Evolutionary conservation across 2,113 vertebrate genomes (phyloP).

Genomic region (Triplophysa rosa): DNA sequence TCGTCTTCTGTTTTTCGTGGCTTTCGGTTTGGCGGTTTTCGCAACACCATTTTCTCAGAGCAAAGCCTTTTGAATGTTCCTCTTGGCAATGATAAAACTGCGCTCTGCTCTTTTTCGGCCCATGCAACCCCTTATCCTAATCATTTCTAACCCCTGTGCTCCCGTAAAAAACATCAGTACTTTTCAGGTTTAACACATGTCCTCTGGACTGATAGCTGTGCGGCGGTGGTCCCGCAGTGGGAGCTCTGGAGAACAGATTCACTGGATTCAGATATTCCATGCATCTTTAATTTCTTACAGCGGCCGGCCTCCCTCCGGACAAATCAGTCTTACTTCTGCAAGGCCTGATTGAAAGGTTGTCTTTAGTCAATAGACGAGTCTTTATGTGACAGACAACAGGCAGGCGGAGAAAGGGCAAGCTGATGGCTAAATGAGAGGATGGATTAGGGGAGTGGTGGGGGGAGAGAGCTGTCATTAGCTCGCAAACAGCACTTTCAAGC

Average conservation of each 20-base stretch:
- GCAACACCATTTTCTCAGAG: not conserved
- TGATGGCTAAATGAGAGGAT: conserved; percentile 47
- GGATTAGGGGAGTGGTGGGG: conserved; percentile 29
- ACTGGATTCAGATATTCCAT: conserved; percentile 67
- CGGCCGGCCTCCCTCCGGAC: conserved; percentile 52
- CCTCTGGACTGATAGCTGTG: conserved; percentile 32
- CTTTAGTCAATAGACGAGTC: conserved; percentile 47
- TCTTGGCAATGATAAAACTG: conserved; percentile 30
- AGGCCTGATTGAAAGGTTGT: conserved; percentile 60
- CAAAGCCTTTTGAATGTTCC: conserved; percentile 31
- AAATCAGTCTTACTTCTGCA: conserved; percentile 67
- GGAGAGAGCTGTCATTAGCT: conserved; percentile 48
- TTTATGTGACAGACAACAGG: conserved; percentile 53
- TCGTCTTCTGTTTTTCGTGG: not conserved
- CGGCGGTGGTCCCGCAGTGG: conserved; percentile 30
- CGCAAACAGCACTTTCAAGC: conserved; percentile 47
- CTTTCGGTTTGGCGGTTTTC: conserved; percentile 31
- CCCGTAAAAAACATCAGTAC: conserved; percentile 49
- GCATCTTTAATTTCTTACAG: conserved; percentile 71
- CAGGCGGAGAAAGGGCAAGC: conserved; percentile 34
- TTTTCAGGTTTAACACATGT: conserved; percentile 43
- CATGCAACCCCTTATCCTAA: conserved; percentile 41
- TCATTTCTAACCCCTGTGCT: conserved; percentile 43
- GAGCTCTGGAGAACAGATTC: conserved; percentile 48
- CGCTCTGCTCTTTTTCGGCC: conserved; percentile 30